Base-by-base conservation (phyloP, 2,113 vertebrate species). In the Hippocampus zosterae region DNA sequence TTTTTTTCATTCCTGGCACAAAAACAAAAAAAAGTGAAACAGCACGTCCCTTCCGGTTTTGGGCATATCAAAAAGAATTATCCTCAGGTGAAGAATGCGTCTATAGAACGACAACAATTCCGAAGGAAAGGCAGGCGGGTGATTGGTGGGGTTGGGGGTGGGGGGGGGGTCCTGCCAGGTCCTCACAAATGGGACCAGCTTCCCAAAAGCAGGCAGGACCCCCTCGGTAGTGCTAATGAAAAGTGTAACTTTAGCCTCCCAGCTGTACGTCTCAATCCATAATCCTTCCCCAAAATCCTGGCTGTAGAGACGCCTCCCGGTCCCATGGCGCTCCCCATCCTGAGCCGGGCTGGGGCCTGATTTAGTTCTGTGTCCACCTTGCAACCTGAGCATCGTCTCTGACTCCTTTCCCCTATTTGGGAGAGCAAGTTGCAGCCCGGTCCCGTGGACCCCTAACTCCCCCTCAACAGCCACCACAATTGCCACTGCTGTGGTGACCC, bases 201-300 rank as follows among this genome's bases (percentile, higher is more conserved):
- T 90, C 86, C 79, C 62, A 65, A 65, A 89, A 83, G 81, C 88
- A 87, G 85, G 86, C 84, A 77, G 91, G 90, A 92, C 91, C 91
- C 89, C 88, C 90, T 90, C 85, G 86, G 91, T 65, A 90, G 90
- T 88, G 81, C 74, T 88, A 89, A 91, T 91, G 87, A 93, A 92
- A 91, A 91, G 88, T 93, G 89, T 91, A 92, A 93, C 89, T 93
- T 92, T 89, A 91, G 88, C 87, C 90, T 92, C 91, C 87, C 90
- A 91, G 92, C 87, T 93, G 90, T 92, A 91, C 72, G 85, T 92
- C 91, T 92, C 90, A 91, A 91, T 91, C 88, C 88, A 88, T 92
- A 92, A 93, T 93, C 92, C 91, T 91, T 87, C 88, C 90, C 89
- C 84, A 90, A 90, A 90, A 90, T 85, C 82, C 87, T 83, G 80